Percentiles rank a stretch among this genome's conserved stretches.
Evolutionary conservation across 1,140 invertebrate genomes (phyloP).

Genomic region (Hylyphantes graminicola): DNA sequence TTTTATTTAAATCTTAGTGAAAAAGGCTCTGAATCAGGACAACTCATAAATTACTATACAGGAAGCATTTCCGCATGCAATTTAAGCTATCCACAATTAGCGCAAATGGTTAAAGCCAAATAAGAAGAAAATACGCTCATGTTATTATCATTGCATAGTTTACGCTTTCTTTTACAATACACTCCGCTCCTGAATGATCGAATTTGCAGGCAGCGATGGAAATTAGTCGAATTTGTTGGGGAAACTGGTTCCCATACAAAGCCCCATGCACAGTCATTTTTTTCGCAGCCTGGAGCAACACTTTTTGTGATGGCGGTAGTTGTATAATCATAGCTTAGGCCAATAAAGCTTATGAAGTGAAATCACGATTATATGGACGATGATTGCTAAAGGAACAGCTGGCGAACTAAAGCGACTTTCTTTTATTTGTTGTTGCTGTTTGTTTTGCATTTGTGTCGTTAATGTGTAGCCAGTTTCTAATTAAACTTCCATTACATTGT

Average conservation of each 20-base stretch:
- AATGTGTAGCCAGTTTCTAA: slow-evolving; percentile 30
- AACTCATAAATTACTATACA: too few species aligned
- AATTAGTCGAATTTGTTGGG: slow-evolving; percentile 33
- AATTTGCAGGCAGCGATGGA: slow-evolving; percentile 21
- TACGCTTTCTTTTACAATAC: slow-evolving; percentile 10
- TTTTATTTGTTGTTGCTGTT: slow-evolving; percentile 9
- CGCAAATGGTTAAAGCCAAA: background rate
- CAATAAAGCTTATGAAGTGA: slow-evolving; percentile 52
- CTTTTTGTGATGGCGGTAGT: slow-evolving; percentile 33
- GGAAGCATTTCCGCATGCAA: too few species aligned
- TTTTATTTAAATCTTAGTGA: too few species aligned
- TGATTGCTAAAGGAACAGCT: slow-evolving; percentile 43
- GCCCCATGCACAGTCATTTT: background rate
- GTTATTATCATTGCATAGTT: slow-evolving; percentile 29
- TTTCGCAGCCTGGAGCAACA: background rate
- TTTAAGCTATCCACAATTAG: slow-evolving; percentile 1
- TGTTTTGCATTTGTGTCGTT: slow-evolving; percentile 24
- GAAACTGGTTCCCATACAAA: slow-evolving; percentile 39
- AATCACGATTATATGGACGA: slow-evolving; percentile 45
- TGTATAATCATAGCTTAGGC: slow-evolving; percentile 39
- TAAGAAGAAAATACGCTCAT: slow-evolving; percentile 10
- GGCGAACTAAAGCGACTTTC: slow-evolving; percentile 2
- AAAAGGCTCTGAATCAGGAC: too few species aligned
- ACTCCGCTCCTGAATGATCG: background rate
- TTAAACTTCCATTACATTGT: slow-evolving; percentile 55